phyloP scores from a whole-genome alignment of 2,888 invertebrate species.

The Nephrotoma flavescens region DNA sequence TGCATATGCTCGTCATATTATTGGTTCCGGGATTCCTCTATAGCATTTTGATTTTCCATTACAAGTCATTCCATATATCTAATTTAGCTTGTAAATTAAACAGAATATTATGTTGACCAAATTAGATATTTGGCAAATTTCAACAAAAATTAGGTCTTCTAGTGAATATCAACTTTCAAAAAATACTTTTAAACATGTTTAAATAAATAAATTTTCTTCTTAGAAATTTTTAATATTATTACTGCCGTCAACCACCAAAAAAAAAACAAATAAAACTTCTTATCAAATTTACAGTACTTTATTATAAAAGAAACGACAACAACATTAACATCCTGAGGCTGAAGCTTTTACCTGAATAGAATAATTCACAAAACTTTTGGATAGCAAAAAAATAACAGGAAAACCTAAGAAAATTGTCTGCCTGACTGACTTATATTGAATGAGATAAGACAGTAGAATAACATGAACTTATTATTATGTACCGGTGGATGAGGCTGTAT shows the following conservation, averaged over 20 bases:
- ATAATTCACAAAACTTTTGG: neutral
- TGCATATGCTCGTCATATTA: too few relatives aligned
- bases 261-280: neutral
- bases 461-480: neutral
- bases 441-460: neutral
- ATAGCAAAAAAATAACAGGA: neutral
- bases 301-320: neutral
- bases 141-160: too few relatives aligned
- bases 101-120: too few relatives aligned
- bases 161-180: too few relatives aligned
- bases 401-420: neutral
- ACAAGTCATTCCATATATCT: too few relatives aligned
- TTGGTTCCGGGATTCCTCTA: too few relatives aligned
- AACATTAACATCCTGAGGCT: neutral
- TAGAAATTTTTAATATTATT: neutral
- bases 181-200: too few relatives aligned
- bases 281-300: neutral
- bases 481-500: neutral
- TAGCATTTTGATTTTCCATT: too few relatives aligned
- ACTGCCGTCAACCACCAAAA: neutral
- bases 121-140: too few relatives aligned
- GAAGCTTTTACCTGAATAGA: neutral
- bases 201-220: neutral
- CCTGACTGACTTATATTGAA: neutral
- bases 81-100: too few relatives aligned